Evolutionary conservation across 2,888 invertebrate species (phyloP), one percentile per base, ranked within the genome.

Genomic region (Loripinus fragilis): DNA sequence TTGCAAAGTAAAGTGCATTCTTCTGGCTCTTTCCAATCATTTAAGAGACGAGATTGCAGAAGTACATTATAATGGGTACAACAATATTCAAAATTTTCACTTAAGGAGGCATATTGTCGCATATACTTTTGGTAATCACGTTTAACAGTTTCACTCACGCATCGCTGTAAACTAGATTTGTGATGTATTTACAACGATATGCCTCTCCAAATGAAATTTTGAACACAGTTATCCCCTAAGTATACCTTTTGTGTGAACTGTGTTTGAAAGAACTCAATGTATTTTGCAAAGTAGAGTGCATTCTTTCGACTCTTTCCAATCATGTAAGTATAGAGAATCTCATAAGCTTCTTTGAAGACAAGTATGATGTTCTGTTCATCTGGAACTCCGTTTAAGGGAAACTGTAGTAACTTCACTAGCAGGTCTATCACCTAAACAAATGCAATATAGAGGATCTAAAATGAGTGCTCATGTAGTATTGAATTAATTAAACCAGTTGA

Each of bases 251-350:
- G 93, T 23, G 91, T 91, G 77, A 94, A 93, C 81, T 94, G 93
- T 5, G 92, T 92, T 83, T 93, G 92, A 86, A 94, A 94, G 89
- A 94, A 93, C 78, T 93, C 93, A 52, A 94, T 93, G 86, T 94
- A 93, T 78, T 94, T 93, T 75, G 93, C 94, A 78, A 94, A 93
- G 88, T 94, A 94, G 64, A 94, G 91, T 17, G 93, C 92, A 85
- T 94, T 94, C 76, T 94, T 94, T 28, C 94, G 83, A 71, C 93
- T 93, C 81, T 92, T 91, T 28, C 94, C 94, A 17, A 92, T 90
- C 93, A 94, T 92, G 88, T 94, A 94, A 0, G 93, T 92, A 81
- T 93, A 92, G 12, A 94, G 90, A 30, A 92, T 91, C 72, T 93
- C 92, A 74, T 93, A 93, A 28, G 93, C 92, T 64, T 91, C 93